phyloP scores from a whole-genome alignment of 2,888 invertebrate species.

The Cheilosia grossa region DNA sequence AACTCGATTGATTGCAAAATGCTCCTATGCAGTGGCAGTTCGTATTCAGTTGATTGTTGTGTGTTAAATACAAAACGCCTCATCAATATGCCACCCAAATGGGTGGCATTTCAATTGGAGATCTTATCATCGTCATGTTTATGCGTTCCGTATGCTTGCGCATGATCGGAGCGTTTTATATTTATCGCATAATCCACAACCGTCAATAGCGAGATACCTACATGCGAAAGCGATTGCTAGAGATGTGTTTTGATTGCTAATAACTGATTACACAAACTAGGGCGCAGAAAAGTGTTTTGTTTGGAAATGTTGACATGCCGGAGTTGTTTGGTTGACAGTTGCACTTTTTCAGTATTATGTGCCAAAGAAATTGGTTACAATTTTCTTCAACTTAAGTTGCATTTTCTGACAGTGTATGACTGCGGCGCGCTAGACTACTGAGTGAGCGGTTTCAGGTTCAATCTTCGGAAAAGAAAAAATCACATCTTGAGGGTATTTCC shows the following conservation, averaged over 20 bases:
- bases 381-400: no score
- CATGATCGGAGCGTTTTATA: conserved; percentile 3
- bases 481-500: no score
- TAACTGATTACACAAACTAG: no score
- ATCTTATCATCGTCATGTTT: conserved; percentile 10
- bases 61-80: neutral
- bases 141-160: conserved; percentile 10
- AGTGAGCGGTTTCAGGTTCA: no score
- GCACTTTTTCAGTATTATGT: no score
- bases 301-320: no score
- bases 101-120: neutral
- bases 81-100: neutral
- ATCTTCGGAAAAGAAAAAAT: no score
- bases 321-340: no score
- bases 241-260: neutral
- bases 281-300: no score
- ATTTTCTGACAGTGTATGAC: no score
- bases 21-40: conserved; percentile 1
- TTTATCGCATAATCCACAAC: neutral
- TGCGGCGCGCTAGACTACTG: no score
- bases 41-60: neutral
- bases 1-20: conserved; percentile 16
- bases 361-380: no score
- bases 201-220: neutral
- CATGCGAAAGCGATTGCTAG: neutral